Percentiles rank a stretch among this genome's conserved stretches.
Conservation (phyloP, 1,140 invertebrate genomes). For the Andrena cerasifolii region DNA sequence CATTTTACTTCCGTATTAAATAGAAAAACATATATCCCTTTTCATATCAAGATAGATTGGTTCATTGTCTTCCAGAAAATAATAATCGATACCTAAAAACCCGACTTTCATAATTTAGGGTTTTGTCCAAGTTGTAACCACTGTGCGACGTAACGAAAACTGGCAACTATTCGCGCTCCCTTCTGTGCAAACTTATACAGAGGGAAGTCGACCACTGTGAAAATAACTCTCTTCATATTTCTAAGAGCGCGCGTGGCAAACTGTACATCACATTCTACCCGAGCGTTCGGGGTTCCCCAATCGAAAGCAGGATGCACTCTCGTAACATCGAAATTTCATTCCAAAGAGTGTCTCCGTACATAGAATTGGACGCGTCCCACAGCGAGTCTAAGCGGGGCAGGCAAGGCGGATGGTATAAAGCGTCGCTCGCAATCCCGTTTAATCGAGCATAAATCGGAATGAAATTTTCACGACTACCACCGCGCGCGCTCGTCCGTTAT, state of each 20-base stretch:
- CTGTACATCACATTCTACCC: neutral
- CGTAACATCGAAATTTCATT: neutral
- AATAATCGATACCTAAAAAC: too few relatives aligned
- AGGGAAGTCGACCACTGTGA: neutral
- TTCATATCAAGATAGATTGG: too few relatives aligned
- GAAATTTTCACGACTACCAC: constrained; percentile 8
- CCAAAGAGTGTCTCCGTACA: too few relatives aligned
- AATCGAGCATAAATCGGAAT: constrained; percentile 12
- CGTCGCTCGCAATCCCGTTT: neutral
- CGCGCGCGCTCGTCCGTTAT: neutral
- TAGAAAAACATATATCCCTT: too few relatives aligned
- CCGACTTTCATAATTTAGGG: too few relatives aligned
- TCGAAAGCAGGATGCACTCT: neutral
- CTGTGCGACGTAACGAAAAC: constrained; percentile 40
- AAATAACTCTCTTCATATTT: constrained; percentile 37
- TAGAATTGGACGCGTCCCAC: neutral
- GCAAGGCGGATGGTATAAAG: too few relatives aligned
- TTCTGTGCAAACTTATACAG: constrained; percentile 16
- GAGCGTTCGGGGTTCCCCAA: neutral
- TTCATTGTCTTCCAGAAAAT: too few relatives aligned
- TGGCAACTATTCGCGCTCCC: constrained; percentile 2
- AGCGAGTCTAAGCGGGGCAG: too few relatives aligned
- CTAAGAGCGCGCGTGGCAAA: neutral
- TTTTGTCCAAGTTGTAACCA: too few relatives aligned
- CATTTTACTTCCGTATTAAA: too few relatives aligned